Evolutionary conservation across 2,888 invertebrate genomes (phyloP).

Genomic region (Apamea monoglypha): DNA sequence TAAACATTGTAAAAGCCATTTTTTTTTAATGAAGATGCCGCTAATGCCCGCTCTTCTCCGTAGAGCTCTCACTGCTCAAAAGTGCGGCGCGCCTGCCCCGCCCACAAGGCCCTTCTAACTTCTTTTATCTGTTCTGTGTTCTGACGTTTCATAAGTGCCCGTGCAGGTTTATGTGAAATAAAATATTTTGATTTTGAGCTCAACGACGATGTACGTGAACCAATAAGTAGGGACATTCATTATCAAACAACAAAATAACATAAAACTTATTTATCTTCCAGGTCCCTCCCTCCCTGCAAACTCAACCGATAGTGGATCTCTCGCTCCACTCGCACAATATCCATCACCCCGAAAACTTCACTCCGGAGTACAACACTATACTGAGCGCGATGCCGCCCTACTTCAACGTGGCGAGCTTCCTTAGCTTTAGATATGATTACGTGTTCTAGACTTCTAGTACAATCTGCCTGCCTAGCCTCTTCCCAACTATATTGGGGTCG

Average conservation of each 20-base stretch:
- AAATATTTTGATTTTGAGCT: no score
- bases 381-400: conserved; percentile 77
- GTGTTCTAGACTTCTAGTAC: conserved; percentile 67
- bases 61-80: no score
- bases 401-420: conserved; percentile 80
- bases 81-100: no score
- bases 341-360: conserved; percentile 78
- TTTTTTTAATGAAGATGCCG: no score
- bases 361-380: conserved; percentile 71
- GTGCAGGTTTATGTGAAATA: no score
- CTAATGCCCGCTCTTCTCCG: no score
- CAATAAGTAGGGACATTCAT: neutral
- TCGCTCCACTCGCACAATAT: conserved; percentile 81
- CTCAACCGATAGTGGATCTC: conserved; percentile 71
- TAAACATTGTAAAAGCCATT: no score
- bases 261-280: conserved; percentile 48
- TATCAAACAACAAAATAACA: neutral
- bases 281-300: conserved; percentile 74
- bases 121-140: no score
- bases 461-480: neutral
- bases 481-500: neutral
- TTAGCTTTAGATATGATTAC: conserved; percentile 80
- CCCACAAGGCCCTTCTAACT: no score
- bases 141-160: no score
- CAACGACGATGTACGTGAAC: no score